Base-by-base conservation (phyloP, 64 coral and sea anemone species). In the Porites lutea region DNA sequence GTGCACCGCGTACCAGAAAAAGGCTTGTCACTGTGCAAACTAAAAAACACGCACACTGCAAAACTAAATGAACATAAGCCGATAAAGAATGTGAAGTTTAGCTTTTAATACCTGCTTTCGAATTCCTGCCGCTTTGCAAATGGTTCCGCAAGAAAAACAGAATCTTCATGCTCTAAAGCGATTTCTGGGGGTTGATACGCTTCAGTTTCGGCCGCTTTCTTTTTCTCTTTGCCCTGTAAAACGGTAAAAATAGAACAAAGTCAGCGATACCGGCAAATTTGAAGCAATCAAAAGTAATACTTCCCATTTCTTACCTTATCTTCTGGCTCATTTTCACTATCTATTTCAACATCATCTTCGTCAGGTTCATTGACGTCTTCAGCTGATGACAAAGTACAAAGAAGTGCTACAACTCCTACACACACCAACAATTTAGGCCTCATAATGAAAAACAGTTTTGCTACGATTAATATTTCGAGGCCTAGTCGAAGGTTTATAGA, bases 201-300 rank as follows among this genome's bases (percentile, higher is more conserved):
- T 53, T 92, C 91, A 22, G 76, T 68, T 92, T 92, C 91, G 48
- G 52, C 37, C 59, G 71, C 49, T 68, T 92, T 92, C 74, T 92
- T 92, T 65, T 74, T 85, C 48, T 83, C 77, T 75, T 92, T 92
- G 16, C 72, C 91, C 91, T 92, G 91, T 65, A 46, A 87, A 60
- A 84, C 59, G 46, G n/a, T 51, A 67, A 16, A 23, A 5, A 67
- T 15, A 48, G 10, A 68, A 52, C 19, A 64, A 82, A 20, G 52
- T 16, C 13, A 48, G 16, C 7, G 5, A 2, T 68, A 9, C 16
- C 46, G 46, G 48, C 46, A 19, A 13, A 9, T 48, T 44, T 23
- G 74, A 65, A 23, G 5, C 12, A 67, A 3, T 48, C 14, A 65
- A 37, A 51, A 66, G 4, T 43, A n/a, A 20, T 57, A 48, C 5